Conservation (phyloP, 2,888 invertebrate species). For the Choristoneura rosaceana region DNA sequence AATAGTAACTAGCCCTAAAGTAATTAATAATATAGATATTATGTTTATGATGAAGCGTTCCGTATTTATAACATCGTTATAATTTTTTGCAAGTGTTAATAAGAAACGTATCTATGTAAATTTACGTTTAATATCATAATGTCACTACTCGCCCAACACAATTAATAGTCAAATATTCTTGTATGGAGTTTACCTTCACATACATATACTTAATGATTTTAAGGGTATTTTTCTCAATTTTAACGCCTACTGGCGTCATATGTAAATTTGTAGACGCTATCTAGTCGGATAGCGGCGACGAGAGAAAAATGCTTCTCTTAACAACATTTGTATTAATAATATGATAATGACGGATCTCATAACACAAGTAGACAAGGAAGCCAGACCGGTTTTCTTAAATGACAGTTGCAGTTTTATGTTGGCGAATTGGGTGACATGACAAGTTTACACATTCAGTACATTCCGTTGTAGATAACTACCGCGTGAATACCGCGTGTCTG, state of each 20-base stretch:
- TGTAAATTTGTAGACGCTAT: background rate
- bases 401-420: background rate
- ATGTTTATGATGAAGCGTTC: too few relatives aligned
- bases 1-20: too few relatives aligned
- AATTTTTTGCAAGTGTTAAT: too few relatives aligned
- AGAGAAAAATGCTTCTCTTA: constrained; percentile 37
- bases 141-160: background rate
- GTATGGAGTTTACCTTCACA: background rate
- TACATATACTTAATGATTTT: background rate
- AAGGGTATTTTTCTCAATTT: background rate
- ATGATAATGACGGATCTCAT: constrained; percentile 20
- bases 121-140: background rate
- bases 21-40: too few relatives aligned
- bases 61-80: too few relatives aligned
- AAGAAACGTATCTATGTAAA: background rate
- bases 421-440: background rate
- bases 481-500: too few relatives aligned
- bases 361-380: constrained; percentile 21
- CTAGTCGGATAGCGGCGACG: constrained; percentile 2
- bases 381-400: background rate
- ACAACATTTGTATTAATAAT: constrained; percentile 43
- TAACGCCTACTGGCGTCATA: background rate
- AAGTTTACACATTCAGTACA: too few relatives aligned
- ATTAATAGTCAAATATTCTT: background rate
- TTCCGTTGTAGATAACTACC: too few relatives aligned